Evolutionary conservation across 2,113 vertebrate species (phyloP), one percentile per base, ranked within the genome.

Genomic region (Hiodon alosoides): DNA sequence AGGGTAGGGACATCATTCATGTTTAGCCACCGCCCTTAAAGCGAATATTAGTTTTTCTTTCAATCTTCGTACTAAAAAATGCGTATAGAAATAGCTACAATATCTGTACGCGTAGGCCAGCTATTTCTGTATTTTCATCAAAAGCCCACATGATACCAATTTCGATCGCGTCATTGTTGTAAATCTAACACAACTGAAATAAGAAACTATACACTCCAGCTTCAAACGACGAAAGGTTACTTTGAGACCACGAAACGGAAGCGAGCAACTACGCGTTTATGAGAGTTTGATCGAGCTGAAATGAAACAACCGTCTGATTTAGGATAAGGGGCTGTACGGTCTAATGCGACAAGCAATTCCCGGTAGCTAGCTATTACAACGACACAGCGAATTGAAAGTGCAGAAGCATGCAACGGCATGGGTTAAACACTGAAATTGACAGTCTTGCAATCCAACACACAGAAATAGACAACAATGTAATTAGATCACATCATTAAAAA

Each of bases 21-120:
- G 61, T 77, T 77, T 79, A 69, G 91, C 87, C 90, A 88, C 91
- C 89, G 91, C 90, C 91, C 90, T 90, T 84, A 58, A 71, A 55
- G 6, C 16, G 54, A 71, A 46, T 58, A 46, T 57, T 71, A 58
- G 17, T 48, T 57, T 58, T 54, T 48, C n/a, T 47, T 55, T 31
- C 7, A 7, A 46, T 59, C 17, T 59, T 31, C 46, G 46, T 16
- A 46, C 55, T 59, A 31, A 31, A 31, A 31, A 31, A 31, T 31
- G 31, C 31, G 31, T 31, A 31, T 31, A 31, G 31, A 0, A 31
- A 31, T 31, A 31, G 31, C 31, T 31, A 31, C 31, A 31, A 31
- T 31, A 31, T 31, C 31, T 31, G 31, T 31, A 31, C 31, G 31
- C 2, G 31, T 31, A 31, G 31, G 31, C 31, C 31, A 31, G 31